Percentiles rank a stretch among this genome's conserved stretches.
Evolutionary conservation across 2,888 invertebrate genomes (phyloP).

Genomic region (Pristionchus entomophagus): DNA sequence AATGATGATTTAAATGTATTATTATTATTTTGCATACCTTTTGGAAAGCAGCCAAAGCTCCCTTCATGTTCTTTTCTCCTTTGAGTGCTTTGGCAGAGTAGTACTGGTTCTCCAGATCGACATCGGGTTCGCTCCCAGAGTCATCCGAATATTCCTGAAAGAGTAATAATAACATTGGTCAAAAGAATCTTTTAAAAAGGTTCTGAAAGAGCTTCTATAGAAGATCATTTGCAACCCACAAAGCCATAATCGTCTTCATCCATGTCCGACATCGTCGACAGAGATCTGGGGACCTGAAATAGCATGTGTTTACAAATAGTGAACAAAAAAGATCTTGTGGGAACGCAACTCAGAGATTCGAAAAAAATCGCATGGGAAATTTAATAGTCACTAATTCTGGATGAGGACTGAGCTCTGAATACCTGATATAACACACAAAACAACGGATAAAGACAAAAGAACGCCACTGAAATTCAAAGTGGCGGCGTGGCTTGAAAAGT

Average conservation of each 20-base stretch:
- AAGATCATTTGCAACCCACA: too few relatives aligned
- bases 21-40: conserved; percentile 72
- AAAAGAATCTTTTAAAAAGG: too few relatives aligned
- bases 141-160: conserved; percentile 94
- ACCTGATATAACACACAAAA: not conserved
- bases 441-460: not conserved
- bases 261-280: conserved; percentile 73
- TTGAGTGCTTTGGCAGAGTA: conserved; percentile 98
- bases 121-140: conserved; percentile 98
- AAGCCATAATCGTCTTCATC: conserved; percentile 75
- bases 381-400: too few relatives aligned
- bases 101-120: conserved; percentile 99
- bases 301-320: too few relatives aligned
- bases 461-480: not conserved
- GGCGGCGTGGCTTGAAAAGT: too few relatives aligned
- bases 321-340: too few relatives aligned
- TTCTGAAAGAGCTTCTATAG: too few relatives aligned
- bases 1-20: not conserved
- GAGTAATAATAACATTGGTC: too few relatives aligned
- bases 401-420: too few relatives aligned
- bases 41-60: conserved; percentile 90
- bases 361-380: too few relatives aligned
- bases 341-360: too few relatives aligned
- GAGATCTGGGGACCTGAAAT: not conserved
- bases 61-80: conserved; percentile 90